These are phyloP conservation scores for Artemia sp. DNA, from an alignment of 2,888 invertebrate genomes.

Conservation along the genomic window DNA sequence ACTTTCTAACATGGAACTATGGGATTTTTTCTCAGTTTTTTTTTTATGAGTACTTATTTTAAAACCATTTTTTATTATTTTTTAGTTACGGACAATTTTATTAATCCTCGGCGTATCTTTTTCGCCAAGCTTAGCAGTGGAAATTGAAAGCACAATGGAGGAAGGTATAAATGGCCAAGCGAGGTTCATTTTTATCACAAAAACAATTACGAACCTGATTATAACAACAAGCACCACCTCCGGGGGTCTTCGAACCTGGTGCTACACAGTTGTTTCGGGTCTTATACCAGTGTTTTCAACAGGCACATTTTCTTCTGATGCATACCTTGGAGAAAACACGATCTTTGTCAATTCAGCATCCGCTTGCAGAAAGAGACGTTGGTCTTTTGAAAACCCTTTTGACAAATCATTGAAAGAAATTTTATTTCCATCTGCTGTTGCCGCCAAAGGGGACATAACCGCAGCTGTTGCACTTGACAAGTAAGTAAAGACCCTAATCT, in stretches of 20 bases:
- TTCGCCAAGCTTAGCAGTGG: too few species aligned
- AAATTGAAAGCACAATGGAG: too few species aligned
- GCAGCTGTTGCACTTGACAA: background rate
- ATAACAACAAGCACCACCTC: background rate
- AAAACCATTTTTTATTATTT: too few species aligned
- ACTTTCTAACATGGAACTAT: too few species aligned
- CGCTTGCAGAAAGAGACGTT: constrained; percentile 5
- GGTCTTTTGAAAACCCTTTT: constrained; percentile 1
- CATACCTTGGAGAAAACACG: background rate
- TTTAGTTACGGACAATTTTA: too few species aligned
- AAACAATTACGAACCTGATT: background rate
- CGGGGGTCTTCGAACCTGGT: background rate
- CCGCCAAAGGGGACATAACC: background rate
- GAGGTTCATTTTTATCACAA: background rate
- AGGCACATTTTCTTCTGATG: background rate
- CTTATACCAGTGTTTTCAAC: background rate
- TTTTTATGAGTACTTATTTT: too few species aligned
- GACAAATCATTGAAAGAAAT: background rate
- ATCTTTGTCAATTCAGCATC: background rate
- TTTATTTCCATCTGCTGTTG: background rate
- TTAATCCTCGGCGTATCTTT: too few species aligned
- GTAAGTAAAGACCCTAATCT: too few species aligned
- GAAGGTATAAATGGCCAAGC: background rate
- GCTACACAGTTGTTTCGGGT: background rate
- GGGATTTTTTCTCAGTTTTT: too few species aligned